A percentile compares a stretch with the other conserved stretches of the same genome.
Conservation (phyloP, 2,113 vertebrate species). For the Erythrocercus mccallii region DNA sequence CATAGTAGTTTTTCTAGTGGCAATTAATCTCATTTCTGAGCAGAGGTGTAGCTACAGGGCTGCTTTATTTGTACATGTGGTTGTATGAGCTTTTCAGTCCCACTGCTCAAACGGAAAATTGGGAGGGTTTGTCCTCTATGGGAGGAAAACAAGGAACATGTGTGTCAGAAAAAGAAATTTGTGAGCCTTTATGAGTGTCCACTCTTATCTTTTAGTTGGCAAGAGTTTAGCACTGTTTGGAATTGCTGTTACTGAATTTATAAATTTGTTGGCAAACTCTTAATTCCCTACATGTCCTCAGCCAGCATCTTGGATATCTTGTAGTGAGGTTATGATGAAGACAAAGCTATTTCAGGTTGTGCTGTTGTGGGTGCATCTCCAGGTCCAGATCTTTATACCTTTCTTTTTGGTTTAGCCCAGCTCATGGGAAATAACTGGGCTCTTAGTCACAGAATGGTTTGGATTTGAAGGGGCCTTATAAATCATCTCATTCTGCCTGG, state of each 20-base stretch:
- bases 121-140: neutral
- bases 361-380: neutral
- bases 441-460: neutral
- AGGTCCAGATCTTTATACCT: neutral
- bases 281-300: neutral
- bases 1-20: neutral
- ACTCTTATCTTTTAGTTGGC: neutral
- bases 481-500: neutral
- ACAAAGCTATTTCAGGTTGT: neutral
- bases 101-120: neutral
- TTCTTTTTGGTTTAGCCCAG: neutral
- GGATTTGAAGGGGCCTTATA: neutral
- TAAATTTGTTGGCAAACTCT: neutral
- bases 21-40: neutral
- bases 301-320: neutral
- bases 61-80: accelerated
- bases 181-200: neutral
- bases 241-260: neutral
- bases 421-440: neutral
- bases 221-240: neutral
- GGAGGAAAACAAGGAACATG: neutral
- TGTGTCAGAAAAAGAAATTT: neutral
- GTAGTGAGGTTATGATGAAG: neutral
- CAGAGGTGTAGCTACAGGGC: neutral
- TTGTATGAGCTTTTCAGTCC: neutral